A percentile compares a stretch with the other conserved stretches of the same genome.
phyloP scores from a whole-genome alignment of 2,797 vertebrate genomes.

The Cirrhinus molitorella region DNA sequence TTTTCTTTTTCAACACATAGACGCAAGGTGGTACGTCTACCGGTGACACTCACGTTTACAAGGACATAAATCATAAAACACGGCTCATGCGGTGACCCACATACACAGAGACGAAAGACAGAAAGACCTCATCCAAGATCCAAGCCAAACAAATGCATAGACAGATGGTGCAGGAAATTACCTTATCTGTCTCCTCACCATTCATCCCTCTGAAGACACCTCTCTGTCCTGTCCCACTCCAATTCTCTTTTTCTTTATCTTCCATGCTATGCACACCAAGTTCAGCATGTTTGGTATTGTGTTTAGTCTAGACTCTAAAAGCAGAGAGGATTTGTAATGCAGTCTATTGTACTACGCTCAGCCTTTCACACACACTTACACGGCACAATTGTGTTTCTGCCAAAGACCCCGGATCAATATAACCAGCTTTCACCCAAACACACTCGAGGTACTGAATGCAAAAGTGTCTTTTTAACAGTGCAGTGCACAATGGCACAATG shows the following conservation, averaged over 20 bases:
- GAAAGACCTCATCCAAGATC: neutral
- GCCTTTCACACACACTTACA: slow-evolving; percentile 55
- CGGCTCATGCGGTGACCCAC: slow-evolving; percentile 34
- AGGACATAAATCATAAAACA: slow-evolving; percentile 34
- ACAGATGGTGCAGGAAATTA: slow-evolving; percentile 42
- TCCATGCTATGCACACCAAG: neutral
- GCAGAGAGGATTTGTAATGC: slow-evolving; percentile 67
- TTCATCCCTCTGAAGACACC: neutral
- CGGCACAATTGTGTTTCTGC: slow-evolving; percentile 67
- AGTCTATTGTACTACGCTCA: slow-evolving; percentile 65
- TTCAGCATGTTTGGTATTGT: neutral
- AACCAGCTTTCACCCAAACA: slow-evolving; percentile 32
- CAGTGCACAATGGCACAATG: neutral
- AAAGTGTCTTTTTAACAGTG: slow-evolving; percentile 31
- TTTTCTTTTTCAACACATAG: neutral
- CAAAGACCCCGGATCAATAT: slow-evolving; percentile 53
- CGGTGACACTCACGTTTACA: neutral
- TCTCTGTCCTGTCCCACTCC: neutral
- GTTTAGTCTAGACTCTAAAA: slow-evolving; percentile 30
- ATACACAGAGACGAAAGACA: slow-evolving; percentile 4
- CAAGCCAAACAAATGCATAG: slow-evolving; percentile 33
- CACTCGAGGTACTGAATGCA: slow-evolving; percentile 30
- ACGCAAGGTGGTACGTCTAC: neutral
- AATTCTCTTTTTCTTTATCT: neutral
- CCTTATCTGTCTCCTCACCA: neutral